phyloP scores from a whole-genome alignment of 2,888 invertebrate species.

The Andrena camellia region DNA sequence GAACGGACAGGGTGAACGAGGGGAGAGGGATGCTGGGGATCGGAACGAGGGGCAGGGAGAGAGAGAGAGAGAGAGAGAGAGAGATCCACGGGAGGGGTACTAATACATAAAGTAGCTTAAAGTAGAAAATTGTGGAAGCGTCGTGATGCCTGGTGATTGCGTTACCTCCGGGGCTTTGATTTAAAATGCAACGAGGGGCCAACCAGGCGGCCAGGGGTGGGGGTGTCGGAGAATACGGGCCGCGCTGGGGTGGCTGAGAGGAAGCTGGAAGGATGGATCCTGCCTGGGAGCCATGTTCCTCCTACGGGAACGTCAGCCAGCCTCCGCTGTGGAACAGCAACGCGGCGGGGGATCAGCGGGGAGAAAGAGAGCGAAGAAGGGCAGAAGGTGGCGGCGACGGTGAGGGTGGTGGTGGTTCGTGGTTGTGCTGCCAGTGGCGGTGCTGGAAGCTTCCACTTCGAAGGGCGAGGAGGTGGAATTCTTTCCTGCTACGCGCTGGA shows the following conservation, averaged over 20 bases:
- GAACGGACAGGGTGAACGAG: slow-evolving; percentile 18
- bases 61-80: slow-evolving; percentile 21
- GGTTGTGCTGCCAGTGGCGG: slow-evolving; percentile 33
- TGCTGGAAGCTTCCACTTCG: slow-evolving; percentile 60
- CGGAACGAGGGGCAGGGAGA: slow-evolving; percentile 16
- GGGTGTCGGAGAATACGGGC: slow-evolving; percentile 68
- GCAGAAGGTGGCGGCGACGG: slow-evolving; percentile 53
- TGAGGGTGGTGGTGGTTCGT: slow-evolving; percentile 25
- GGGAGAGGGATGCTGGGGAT: slow-evolving; percentile 29
- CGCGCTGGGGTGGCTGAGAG: slow-evolving; percentile 44
- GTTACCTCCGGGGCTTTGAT: slow-evolving; percentile 85
- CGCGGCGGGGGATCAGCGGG: slow-evolving; percentile 9
- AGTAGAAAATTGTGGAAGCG: slow-evolving; percentile 86
- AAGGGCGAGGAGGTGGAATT: slow-evolving; percentile 55
- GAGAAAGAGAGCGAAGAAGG: slow-evolving; percentile 67
- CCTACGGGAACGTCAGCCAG: slow-evolving; percentile 69
- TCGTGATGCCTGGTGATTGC: slow-evolving; percentile 85
- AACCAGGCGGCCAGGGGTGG: slow-evolving; percentile 59
- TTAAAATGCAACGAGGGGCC: slow-evolving; percentile 85
- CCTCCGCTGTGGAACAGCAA: slow-evolving; percentile 41
- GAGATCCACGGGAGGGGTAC: slow-evolving; percentile 71
- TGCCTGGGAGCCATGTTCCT: slow-evolving; percentile 76
- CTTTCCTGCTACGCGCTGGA: slow-evolving; percentile 67
- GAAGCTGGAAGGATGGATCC: slow-evolving; percentile 71
- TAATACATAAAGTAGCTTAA: slow-evolving; percentile 86